Percentiles rank a stretch among this genome's conserved stretches.
Evolutionary conservation across 2,797 vertebrate genomes (phyloP).

Genomic region (Protosalanx chinensis): DNA sequence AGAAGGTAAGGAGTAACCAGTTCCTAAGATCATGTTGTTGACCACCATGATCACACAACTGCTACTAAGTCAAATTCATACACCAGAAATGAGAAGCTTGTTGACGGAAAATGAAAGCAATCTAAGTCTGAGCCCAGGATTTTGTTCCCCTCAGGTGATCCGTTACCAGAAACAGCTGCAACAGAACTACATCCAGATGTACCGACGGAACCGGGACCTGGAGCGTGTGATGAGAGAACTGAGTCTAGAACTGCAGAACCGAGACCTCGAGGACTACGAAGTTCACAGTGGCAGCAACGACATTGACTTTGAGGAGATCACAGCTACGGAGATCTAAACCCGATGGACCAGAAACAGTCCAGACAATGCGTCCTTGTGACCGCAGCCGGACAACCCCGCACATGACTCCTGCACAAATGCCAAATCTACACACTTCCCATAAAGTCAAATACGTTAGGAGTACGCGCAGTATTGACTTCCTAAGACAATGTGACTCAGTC

Average conservation of each 20-base stretch:
- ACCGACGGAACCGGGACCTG: constrained; percentile 87
- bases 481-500: background rate
- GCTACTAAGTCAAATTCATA: too few relatives aligned
- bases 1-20: constrained; percentile 62
- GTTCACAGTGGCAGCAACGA: constrained; percentile 74
- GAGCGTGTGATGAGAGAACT: constrained; percentile 88
- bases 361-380: too few relatives aligned
- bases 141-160: constrained; percentile 70
- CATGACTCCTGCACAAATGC: too few relatives aligned
- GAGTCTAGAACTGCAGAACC: constrained; percentile 86
- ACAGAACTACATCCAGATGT: constrained; percentile 98
- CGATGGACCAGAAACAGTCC: background rate
- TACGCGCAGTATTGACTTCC: too few relatives aligned
- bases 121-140: too few relatives aligned
- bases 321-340: constrained; percentile 74
- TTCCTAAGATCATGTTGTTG: too few relatives aligned
- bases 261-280: constrained; percentile 79
- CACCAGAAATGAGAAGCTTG: too few relatives aligned
- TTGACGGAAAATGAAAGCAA: too few relatives aligned
- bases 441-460: too few relatives aligned
- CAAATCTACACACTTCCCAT: too few relatives aligned
- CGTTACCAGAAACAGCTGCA: constrained; percentile 97
- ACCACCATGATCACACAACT: too few relatives aligned
- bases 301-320: constrained; percentile 82
- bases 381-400: too few relatives aligned